Percentiles rank a stretch among this genome's conserved stretches.
Conservation (phyloP, 2,113 vertebrate species). For the Bos javanicus region DNA sequence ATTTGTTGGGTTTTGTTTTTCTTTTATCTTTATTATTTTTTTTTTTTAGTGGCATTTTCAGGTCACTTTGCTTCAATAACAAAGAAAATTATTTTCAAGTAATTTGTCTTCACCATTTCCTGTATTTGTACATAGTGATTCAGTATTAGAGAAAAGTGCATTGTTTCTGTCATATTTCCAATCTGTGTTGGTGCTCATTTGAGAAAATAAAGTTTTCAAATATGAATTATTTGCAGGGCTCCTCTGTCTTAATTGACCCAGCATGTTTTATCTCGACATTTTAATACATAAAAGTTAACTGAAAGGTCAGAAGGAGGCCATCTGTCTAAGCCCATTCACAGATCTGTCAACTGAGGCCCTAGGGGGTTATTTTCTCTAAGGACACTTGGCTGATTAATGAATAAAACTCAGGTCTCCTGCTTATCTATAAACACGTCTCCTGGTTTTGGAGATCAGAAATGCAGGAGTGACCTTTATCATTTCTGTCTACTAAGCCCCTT, state of each 20-base stretch:
- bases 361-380: background rate
- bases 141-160: conserved; percentile 84
- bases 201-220: conserved; percentile 90
- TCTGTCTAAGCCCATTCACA: background rate
- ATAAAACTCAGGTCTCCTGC: background rate
- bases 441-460: background rate
- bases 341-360: background rate
- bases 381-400: background rate
- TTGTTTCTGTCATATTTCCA: conserved; percentile 85
- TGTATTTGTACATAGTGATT: conserved; percentile 84
- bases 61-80: conserved; percentile 82
- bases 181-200: conserved; percentile 90
- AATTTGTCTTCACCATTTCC: conserved; percentile 76
- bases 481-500: background rate
- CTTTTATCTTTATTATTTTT: conserved; percentile 20
- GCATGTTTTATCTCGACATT: background rate
- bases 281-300: background rate
- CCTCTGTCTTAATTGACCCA: conserved; percentile 7
- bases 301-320: background rate
- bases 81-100: conserved; percentile 80
- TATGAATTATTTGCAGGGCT: conserved; percentile 71
- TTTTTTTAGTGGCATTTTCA: conserved; percentile 70
- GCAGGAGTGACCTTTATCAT: background rate
- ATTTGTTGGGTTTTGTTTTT: conserved; percentile 69
- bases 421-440: background rate